These are phyloP conservation scores for Conomelus anceps DNA, from an alignment of 2,888 invertebrate genomes.

Conservation along the genomic window DNA sequence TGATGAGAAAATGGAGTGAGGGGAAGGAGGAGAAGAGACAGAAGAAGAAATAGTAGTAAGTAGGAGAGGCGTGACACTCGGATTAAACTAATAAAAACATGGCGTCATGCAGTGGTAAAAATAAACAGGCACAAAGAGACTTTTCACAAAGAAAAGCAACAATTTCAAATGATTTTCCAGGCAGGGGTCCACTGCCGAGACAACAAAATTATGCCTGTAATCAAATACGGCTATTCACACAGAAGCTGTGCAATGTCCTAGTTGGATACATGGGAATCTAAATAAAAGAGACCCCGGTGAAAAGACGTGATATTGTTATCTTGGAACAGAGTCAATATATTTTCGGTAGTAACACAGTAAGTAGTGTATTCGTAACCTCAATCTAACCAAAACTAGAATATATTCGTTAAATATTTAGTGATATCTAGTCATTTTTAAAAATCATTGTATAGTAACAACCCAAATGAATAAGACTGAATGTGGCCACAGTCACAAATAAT, in stretches of 20 bases:
- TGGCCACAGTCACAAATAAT: no score
- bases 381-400: no score
- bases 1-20: background rate
- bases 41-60: no score
- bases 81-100: background rate
- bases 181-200: background rate
- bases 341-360: no score
- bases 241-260: background rate
- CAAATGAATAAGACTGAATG: no score
- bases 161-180: background rate
- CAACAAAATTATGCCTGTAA: background rate
- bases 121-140: background rate
- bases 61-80: background rate
- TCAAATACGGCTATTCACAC: background rate
- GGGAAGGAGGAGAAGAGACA: no score
- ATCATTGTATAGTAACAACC: no score
- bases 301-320: no score
- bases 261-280: background rate
- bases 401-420: no score
- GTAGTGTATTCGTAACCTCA: no score
- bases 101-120: background rate
- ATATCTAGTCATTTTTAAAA: no score
- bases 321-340: no score
- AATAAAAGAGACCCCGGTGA: background rate
- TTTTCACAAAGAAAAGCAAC: background rate